A percentile compares a stretch with the other conserved stretches of the same genome.
phyloP scores from a whole-genome alignment of 1,140 invertebrate genomes.

The Luehdorfia chinensis region DNA sequence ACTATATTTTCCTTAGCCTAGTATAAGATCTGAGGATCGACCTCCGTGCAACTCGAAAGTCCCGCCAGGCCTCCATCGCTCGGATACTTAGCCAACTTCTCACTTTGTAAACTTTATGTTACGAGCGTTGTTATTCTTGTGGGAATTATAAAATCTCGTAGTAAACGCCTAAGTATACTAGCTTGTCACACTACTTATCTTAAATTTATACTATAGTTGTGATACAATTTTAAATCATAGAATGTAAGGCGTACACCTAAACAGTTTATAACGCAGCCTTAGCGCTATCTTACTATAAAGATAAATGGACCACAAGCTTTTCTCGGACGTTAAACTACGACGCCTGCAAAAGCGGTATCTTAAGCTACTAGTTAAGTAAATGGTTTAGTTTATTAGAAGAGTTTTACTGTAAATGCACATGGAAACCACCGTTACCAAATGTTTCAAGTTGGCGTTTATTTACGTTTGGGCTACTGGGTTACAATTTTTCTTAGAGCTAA shows the following conservation, averaged over 20 bases:
- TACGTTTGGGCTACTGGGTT: no score
- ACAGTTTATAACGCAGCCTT: conserved; percentile 1
- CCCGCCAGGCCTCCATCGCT: conserved; percentile 23
- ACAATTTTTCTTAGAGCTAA: no score
- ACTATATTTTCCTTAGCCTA: conserved; percentile 43
- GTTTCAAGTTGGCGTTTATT: no score
- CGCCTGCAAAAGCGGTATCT: conserved; percentile 16
- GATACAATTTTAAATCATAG: no score
- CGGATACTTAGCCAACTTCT: conserved; percentile 66
- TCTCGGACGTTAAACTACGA: conserved; percentile 15
- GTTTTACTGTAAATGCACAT: conserved; percentile 13
- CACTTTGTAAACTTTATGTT: conserved; percentile 58
- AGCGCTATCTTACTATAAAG: conserved; percentile 11
- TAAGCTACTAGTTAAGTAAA: conserved; percentile 11
- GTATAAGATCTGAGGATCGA: conserved; percentile 32
- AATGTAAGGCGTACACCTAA: not conserved
- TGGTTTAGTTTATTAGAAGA: conserved; percentile 14
- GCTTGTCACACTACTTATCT: not conserved
- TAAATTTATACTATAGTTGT: no score
- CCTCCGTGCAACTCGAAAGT: conserved; percentile 21
- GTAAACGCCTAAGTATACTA: conserved; percentile 34
- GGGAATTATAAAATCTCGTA: conserved; percentile 47
- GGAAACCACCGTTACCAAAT: conserved; percentile 7
- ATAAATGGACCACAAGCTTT: conserved; percentile 17
- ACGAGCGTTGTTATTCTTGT: conserved; percentile 40